These are phyloP conservation scores for Holothuria leucospilota DNA, from an alignment of 53 echinoderm and acorn worm genomes.

Conservation along the genomic window DNA sequence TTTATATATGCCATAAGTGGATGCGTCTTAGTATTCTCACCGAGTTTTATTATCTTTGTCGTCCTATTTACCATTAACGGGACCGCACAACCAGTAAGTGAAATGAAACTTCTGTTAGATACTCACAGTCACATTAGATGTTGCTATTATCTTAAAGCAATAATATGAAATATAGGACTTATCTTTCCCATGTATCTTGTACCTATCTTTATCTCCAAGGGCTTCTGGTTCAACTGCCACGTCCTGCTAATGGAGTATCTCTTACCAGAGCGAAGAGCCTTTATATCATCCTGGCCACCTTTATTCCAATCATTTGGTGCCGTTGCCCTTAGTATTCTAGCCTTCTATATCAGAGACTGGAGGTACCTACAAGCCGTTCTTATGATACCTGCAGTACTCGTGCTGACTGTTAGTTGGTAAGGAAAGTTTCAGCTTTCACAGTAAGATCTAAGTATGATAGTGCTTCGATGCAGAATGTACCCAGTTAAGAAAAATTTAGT, in stretches of 20 bases:
- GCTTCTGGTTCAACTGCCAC: constrained; percentile 21
- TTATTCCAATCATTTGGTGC: constrained; percentile 35
- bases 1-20: neutral
- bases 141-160: too few relatives aligned
- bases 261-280: neutral
- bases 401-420: constrained; percentile 19
- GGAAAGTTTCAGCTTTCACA: neutral
- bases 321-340: neutral
- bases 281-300: constrained; percentile 9
- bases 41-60: neutral
- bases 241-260: constrained; percentile 29
- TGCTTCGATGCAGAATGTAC: too few relatives aligned
- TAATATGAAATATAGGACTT: too few relatives aligned
- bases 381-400: neutral
- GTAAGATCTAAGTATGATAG: too few relatives aligned
- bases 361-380: constrained; percentile 28
- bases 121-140: too few relatives aligned
- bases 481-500: too few relatives aligned
- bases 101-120: too few relatives aligned
- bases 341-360: constrained; percentile 41
- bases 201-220: neutral
- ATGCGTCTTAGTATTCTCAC: constrained; percentile 7
- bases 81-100: constrained; percentile 25
- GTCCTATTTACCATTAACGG: constrained; percentile 8
- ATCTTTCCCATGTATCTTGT: too few relatives aligned